Base-by-base conservation (phyloP, 2,797 vertebrate genomes). In the Luscinia megarhynchos region DNA sequence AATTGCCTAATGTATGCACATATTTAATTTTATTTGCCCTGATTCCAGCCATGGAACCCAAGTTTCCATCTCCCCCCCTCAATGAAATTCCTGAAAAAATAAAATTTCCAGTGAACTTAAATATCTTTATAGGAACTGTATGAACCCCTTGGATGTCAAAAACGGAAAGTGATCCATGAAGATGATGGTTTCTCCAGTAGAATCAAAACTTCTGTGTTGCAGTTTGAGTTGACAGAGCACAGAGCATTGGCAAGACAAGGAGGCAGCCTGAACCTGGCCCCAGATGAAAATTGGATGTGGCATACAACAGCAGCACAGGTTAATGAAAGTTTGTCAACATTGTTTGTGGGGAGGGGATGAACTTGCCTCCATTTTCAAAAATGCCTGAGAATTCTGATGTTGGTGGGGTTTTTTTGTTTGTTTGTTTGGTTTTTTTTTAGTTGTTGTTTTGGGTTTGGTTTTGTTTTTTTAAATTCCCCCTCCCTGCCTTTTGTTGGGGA, bases 291-390 rank as follows among this genome's bases (percentile, higher is more conserved):
- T n/a, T 4, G 74, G 57, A 83, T 7, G 5, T 46, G 91, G 90
- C 43, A 59, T 0, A 90, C 66, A 94, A 82, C 88, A 96, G 94
- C 83, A 89, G 76, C 73, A 55, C 45, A 54, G 54, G 41, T 94
- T 84, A 96, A 93, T 78, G 43, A 78, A 94, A 87, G 69, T 95
- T 96, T 93, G 90, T 94, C 29, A 57, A 53, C 34, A 68, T 69
- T 80, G 87, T 64, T 79, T 81, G 90, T 64, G 53, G 80, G 75
- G 80, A 96, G 70, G 64, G 87, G 90, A 94, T 83, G 63, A 95
- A 95, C 95, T 93, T 41, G 0, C 27, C 72, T 85, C 69, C 46
- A 84, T 88, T 87, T 85, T 84, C 70, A 43, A 16, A 16, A 79
- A 50, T 20, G 57, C n/a, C 66, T 81, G 61, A 95, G 83, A 91